Conservation (phyloP, 2,888 invertebrate genomes). For the Alloscopus bannaensis region DNA sequence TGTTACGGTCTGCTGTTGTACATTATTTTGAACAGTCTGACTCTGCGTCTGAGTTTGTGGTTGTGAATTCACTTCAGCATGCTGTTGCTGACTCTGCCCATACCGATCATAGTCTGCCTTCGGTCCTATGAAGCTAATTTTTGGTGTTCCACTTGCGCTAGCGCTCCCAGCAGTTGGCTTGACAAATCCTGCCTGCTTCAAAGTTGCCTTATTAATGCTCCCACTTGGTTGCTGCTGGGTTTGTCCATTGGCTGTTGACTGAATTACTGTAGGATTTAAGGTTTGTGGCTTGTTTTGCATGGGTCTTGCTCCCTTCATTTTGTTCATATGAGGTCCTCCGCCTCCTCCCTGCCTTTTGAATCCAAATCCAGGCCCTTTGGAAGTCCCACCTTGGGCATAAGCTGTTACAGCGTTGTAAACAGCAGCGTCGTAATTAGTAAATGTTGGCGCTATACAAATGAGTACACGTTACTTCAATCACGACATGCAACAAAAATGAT, state of each 20-base stretch:
- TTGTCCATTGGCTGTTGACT: slow-evolving; percentile 73
- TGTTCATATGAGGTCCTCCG: slow-evolving; percentile 66
- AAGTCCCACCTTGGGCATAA: slow-evolving; percentile 90
- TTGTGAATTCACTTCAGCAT: background rate
- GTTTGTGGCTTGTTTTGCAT: slow-evolving; percentile 90
- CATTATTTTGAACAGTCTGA: background rate
- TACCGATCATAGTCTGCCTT: slow-evolving; percentile 73
- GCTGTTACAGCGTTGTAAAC: slow-evolving; percentile 96
- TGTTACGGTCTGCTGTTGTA: background rate
- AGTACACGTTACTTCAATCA: background rate
- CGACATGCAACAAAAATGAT: background rate
- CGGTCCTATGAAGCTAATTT: slow-evolving; percentile 89
- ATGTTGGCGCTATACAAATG: slow-evolving; percentile 57
- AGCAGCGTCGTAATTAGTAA: slow-evolving; percentile 92
- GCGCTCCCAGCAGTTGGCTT: slow-evolving; percentile 74
- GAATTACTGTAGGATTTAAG: slow-evolving; percentile 92
- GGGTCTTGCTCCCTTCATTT: slow-evolving; percentile 68
- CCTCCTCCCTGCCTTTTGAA: slow-evolving; percentile 60
- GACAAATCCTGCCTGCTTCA: slow-evolving; percentile 73
- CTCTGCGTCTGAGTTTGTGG: background rate
- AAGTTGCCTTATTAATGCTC: slow-evolving; percentile 1
- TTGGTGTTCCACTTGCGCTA: slow-evolving; percentile 78
- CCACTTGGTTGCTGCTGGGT: background rate
- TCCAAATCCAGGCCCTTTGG: slow-evolving; percentile 75
- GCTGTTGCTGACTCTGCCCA: slow-evolving; percentile 30